These are phyloP conservation scores for Pollenia labialis DNA, from an alignment of 2,888 invertebrate genomes.

Conservation along the genomic window DNA sequence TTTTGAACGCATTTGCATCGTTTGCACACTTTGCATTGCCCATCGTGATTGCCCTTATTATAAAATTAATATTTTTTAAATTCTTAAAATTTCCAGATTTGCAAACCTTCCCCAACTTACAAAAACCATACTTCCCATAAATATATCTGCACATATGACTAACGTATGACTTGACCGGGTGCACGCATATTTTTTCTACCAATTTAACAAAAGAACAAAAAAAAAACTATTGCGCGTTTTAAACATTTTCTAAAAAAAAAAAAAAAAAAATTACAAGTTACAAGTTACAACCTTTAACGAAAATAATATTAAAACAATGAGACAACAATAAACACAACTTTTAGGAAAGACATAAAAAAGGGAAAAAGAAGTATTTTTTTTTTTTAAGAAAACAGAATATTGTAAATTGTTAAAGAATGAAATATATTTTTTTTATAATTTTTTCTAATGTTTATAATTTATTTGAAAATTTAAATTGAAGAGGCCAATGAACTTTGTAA, in stretches of 20 bases:
- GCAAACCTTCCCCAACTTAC: conserved; percentile 40
- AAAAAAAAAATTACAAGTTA: conserved; percentile 40
- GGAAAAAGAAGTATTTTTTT: not conserved
- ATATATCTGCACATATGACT: conserved; percentile 66
- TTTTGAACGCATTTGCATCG: too few relatives aligned
- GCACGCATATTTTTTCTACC: conserved; percentile 69
- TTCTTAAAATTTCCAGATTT: not conserved
- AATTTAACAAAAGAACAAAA: conserved; percentile 57
- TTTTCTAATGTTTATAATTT: too few relatives aligned
- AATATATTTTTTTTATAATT: not conserved
- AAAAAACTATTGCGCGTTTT: conserved; percentile 47
- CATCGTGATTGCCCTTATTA: too few relatives aligned
- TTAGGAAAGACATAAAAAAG: conserved; percentile 35
- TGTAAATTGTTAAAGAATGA: conserved; percentile 2
- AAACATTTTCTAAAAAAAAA: conserved; percentile 40
- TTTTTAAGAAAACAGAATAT: too few relatives aligned
- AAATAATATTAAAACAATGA: conserved; percentile 67
- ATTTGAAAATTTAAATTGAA: too few relatives aligned
- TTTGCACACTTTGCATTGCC: too few relatives aligned
- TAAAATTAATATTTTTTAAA: not conserved
- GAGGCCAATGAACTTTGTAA: too few relatives aligned
- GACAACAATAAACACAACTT: conserved; percentile 63
- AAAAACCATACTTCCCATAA: conserved; percentile 52
- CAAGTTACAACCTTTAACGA: conserved; percentile 63
- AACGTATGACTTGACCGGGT: conserved; percentile 72